Conservation (phyloP, 1,140 invertebrate genomes). For the Heterodera schachtii region DNA sequence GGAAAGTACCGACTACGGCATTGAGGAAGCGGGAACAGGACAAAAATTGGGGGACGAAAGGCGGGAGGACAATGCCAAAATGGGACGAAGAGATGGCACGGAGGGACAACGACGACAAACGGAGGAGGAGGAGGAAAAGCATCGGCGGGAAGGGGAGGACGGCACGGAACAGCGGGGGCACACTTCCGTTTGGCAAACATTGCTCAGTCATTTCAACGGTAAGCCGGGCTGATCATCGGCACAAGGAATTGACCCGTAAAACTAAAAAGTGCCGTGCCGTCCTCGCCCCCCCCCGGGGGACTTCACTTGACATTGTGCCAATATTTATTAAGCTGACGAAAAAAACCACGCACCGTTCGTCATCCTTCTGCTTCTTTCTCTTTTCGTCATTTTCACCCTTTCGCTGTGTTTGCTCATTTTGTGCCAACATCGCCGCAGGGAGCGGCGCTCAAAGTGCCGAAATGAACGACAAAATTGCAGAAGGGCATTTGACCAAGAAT, state of each 20-base stretch:
- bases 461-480: conserved; percentile 1
- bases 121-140: neutral
- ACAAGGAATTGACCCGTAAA: too few relatives aligned
- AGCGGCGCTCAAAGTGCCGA: conserved; percentile 4
- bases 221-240: neutral
- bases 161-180: neutral
- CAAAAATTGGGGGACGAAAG: neutral
- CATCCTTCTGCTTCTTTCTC: conserved; percentile 17
- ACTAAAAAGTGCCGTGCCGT: too few relatives aligned
- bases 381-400: conserved; percentile 46
- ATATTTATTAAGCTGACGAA: neutral
- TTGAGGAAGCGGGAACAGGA: conserved; percentile 7
- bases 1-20: conserved; percentile 26
- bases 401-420: conserved; percentile 46
- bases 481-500: neutral
- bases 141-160: neutral
- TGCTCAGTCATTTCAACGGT: neutral
- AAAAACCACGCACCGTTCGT: neutral
- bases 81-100: neutral
- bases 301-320: neutral
- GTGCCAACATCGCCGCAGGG: conserved; percentile 35
- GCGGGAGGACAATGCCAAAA: neutral
- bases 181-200: neutral
- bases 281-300: too few relatives aligned
- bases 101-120: neutral